Evolutionary conservation across 2,113 vertebrate genomes (phyloP).

Genomic region (Chascanopsetta lugubris): DNA sequence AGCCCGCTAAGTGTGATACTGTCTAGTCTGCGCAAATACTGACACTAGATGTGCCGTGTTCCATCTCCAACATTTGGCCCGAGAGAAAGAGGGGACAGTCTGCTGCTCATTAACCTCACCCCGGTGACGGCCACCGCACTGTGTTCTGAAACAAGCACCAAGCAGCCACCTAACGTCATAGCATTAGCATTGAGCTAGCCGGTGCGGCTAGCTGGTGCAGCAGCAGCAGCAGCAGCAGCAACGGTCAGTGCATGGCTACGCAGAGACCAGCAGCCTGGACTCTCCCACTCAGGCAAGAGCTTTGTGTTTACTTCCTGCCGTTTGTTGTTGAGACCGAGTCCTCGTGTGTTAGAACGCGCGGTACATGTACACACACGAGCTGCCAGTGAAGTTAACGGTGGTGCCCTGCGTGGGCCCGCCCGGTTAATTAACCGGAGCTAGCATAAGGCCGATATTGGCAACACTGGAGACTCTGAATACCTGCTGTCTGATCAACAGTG

Average conservation of each 20-base stretch:
- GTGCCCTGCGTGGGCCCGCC: constrained; percentile 26
- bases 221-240: constrained; percentile 43
- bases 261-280: constrained; percentile 42
- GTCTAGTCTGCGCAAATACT: constrained; percentile 38
- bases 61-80: neutral
- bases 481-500: neutral
- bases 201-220: constrained; percentile 43
- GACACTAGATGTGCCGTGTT: constrained; percentile 1
- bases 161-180: constrained; percentile 10
- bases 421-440: constrained; percentile 15
- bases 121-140: neutral
- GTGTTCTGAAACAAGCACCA: neutral
- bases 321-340: neutral
- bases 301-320: constrained; percentile 34
- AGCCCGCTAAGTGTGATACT: constrained; percentile 12
- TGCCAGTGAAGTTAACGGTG: neutral
- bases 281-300: constrained; percentile 62
- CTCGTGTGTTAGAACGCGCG: neutral
- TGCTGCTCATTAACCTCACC: neutral
- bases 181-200: constrained; percentile 43
- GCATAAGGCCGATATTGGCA: neutral
- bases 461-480: too few species aligned
- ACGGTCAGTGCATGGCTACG: constrained; percentile 58
- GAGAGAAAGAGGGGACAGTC: constrained; percentile 17
- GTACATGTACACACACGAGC: neutral